Conservation (phyloP, 2,888 invertebrate genomes). For the Tipula lateralis region DNA sequence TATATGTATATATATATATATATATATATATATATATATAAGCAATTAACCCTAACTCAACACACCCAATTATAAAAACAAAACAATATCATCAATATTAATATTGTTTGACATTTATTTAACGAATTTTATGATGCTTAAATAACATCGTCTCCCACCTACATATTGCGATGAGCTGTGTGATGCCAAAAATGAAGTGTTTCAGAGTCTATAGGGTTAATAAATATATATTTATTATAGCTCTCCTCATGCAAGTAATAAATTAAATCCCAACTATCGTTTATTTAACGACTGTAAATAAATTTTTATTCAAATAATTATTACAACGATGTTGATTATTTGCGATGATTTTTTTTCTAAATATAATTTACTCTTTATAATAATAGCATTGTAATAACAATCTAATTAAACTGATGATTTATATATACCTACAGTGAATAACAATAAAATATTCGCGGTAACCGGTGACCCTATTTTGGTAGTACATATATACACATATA, state of each 20-base stretch:
- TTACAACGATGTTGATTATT: not conserved
- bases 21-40: not conserved
- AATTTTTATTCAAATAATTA: not conserved
- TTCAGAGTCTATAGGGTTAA: not conserved
- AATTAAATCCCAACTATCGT: not conserved
- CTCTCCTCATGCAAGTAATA: not conserved
- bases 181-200: not conserved
- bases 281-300: not conserved
- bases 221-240: not conserved
- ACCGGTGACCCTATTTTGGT: too few relatives aligned
- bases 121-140: not conserved
- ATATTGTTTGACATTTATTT: not conserved
- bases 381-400: not conserved
- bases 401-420: not conserved
- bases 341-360: not conserved
- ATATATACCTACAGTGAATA: not conserved
- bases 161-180: not conserved
- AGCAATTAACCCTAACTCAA: not conserved
- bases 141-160: not conserved
- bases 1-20: constrained; percentile 15
- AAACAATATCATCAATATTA: not conserved
- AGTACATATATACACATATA: too few relatives aligned
- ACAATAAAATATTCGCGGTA: not conserved
- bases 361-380: not conserved
- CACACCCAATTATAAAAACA: not conserved